Conservation (phyloP, 2,888 invertebrate species). For the Achlya flavicornis region DNA sequence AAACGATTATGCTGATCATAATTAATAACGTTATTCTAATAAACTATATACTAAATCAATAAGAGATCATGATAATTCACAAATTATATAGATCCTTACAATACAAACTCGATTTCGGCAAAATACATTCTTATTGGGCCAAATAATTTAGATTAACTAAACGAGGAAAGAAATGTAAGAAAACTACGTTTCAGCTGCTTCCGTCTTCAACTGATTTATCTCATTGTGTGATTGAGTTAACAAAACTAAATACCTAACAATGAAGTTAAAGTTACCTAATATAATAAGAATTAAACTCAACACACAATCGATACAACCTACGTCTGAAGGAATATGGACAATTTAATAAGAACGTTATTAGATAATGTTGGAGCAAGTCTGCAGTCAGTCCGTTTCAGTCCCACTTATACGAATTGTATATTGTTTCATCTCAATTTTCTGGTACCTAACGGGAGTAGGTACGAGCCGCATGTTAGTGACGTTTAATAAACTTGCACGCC, state of each 20-base stretch:
- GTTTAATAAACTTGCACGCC: constrained; percentile 67
- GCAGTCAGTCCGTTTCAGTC: constrained; percentile 45
- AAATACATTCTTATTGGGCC: too few species aligned
- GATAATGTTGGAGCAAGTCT: constrained; percentile 32
- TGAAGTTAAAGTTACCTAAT: not conserved
- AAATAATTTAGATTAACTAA: too few species aligned
- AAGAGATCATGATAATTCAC: too few species aligned
- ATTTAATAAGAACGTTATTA: constrained; percentile 41
- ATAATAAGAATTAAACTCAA: constrained; percentile 12
- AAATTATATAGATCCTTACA: too few species aligned
- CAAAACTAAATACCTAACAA: not conserved
- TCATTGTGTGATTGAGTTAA: not conserved
- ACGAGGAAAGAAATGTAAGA: too few species aligned
- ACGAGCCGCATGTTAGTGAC: constrained; percentile 64
- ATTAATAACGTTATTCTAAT: too few species aligned
- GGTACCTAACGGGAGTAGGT: constrained; percentile 34
- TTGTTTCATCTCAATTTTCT: constrained; percentile 56
- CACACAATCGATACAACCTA: not conserved
- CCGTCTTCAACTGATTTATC: too few species aligned
- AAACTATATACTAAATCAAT: too few species aligned
- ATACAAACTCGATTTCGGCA: not conserved
- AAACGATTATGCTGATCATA: too few species aligned
- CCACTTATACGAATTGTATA: constrained; percentile 45
- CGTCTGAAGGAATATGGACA: constrained; percentile 20
- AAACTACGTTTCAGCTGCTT: too few species aligned